Evolutionary conservation across 2,113 vertebrate genomes (phyloP).

Genomic region (Anguilla japonica): DNA sequence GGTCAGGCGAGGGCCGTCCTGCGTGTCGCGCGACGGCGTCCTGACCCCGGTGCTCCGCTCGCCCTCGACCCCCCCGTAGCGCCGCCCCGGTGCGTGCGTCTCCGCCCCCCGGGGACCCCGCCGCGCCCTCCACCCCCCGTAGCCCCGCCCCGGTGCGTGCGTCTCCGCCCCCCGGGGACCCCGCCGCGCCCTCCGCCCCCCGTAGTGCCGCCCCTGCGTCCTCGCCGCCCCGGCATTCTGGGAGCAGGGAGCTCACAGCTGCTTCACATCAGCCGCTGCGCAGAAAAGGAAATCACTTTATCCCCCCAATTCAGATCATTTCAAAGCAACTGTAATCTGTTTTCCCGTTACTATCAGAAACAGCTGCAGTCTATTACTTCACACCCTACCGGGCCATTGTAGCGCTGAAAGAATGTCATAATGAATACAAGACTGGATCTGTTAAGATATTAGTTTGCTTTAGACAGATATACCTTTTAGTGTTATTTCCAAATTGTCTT

Average conservation of each 20-base stretch:
- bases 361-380: slow-evolving; percentile 32
- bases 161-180: background rate
- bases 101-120: background rate
- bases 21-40: slow-evolving; percentile 17
- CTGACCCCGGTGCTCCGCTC: background rate
- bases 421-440: slow-evolving; percentile 22
- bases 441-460: background rate
- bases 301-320: slow-evolving; percentile 9
- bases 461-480: background rate
- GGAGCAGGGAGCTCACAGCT: slow-evolving; percentile 9
- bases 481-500: slow-evolving; percentile 6
- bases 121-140: background rate
- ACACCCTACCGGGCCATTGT: slow-evolving; percentile 20
- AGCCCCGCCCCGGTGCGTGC: background rate
- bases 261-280: slow-evolving; percentile 30
- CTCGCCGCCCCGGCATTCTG: background rate
- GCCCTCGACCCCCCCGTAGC: background rate
- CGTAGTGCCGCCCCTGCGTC: background rate
- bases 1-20: background rate
- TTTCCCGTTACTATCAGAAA: slow-evolving; percentile 16
- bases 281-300: slow-evolving; percentile 29
- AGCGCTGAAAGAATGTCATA: background rate
- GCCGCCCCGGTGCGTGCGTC: background rate
- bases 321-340: slow-evolving; percentile 20
- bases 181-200: background rate